phyloP scores from a whole-genome alignment of 92 coral and sea anemone species.

The Zoanthus sansibaricus region DNA sequence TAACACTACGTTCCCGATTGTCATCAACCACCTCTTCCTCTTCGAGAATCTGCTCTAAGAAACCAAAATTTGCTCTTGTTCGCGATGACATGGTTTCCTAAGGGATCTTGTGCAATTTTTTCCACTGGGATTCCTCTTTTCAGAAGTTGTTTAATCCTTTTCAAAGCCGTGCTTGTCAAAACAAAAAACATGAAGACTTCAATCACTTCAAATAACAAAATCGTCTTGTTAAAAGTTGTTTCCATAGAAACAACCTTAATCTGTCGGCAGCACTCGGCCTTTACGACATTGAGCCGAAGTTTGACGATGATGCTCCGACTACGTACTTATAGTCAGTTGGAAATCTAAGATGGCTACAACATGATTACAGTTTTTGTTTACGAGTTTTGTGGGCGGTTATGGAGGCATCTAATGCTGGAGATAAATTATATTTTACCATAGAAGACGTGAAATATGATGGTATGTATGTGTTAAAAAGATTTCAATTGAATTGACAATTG shows the following conservation, averaged over 20 bases:
- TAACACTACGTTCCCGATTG: conserved; percentile 25
- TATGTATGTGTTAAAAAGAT: conserved; percentile 27
- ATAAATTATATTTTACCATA: conserved; percentile 67
- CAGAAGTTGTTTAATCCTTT: background rate
- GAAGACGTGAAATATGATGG: conserved; percentile 84
- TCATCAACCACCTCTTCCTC: conserved; percentile 55
- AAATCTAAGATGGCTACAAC: conserved; percentile 67
- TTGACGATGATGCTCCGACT: conserved; percentile 1
- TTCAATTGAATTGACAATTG: background rate
- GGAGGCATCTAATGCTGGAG: conserved; percentile 58
- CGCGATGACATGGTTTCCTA: conserved; percentile 50
- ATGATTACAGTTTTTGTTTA: conserved; percentile 8
- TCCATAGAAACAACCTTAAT: conserved; percentile 26
- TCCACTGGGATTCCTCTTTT: background rate
- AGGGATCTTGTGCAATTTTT: background rate
- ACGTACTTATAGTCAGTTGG: too few species aligned
- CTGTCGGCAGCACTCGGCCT: conserved; percentile 22
- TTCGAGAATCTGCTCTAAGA: conserved; percentile 82
- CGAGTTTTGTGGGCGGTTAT: conserved; percentile 41
- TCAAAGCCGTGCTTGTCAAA: background rate
- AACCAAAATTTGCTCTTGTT: conserved; percentile 67
- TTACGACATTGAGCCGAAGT: conserved; percentile 14
- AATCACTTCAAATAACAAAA: background rate
- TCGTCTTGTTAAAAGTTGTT: background rate
- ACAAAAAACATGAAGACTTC: background rate